phyloP scores from a whole-genome alignment of 2,797 vertebrate genomes.

The Phalanger gymnotis region DNA sequence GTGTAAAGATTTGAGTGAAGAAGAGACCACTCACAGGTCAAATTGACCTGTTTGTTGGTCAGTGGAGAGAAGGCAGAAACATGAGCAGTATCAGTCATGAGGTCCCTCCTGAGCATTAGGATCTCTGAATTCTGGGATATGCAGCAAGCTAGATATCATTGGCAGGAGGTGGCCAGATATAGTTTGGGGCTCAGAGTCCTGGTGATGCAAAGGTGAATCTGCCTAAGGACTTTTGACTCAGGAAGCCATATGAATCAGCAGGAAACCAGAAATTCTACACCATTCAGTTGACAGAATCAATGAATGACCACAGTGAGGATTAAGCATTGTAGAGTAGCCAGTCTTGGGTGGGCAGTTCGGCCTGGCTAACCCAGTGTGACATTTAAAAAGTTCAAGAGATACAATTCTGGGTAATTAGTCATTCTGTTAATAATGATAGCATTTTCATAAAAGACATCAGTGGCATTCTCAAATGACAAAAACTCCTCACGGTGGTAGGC shows the following conservation, averaged over 20 bases:
- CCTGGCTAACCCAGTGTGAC: background rate
- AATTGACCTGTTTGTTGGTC: background rate
- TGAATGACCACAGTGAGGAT: background rate
- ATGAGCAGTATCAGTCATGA: background rate
- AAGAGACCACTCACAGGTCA: background rate
- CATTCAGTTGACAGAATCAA: background rate
- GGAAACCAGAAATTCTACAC: background rate
- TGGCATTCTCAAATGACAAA: too few relatives aligned
- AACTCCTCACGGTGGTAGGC: too few relatives aligned
- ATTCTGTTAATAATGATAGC: too few relatives aligned
- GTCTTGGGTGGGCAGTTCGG: background rate
- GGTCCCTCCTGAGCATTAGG: background rate
- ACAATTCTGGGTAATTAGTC: too few relatives aligned
- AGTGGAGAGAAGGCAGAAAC: background rate
- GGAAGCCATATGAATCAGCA: background rate
- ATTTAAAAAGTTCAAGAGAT: too few relatives aligned
- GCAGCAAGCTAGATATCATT: too few relatives aligned
- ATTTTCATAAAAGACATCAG: too few relatives aligned
- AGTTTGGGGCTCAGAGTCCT: background rate
- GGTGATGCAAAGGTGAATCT: background rate
- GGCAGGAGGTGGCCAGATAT: background rate
- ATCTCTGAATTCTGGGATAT: background rate
- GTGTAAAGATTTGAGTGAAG: background rate
- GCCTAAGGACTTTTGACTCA: background rate
- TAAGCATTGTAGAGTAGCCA: background rate